A percentile compares a stretch with the other conserved stretches of the same genome.
phyloP scores from a whole-genome alignment of 2,113 vertebrate species.

The Neodontobutis hainanensis region DNA sequence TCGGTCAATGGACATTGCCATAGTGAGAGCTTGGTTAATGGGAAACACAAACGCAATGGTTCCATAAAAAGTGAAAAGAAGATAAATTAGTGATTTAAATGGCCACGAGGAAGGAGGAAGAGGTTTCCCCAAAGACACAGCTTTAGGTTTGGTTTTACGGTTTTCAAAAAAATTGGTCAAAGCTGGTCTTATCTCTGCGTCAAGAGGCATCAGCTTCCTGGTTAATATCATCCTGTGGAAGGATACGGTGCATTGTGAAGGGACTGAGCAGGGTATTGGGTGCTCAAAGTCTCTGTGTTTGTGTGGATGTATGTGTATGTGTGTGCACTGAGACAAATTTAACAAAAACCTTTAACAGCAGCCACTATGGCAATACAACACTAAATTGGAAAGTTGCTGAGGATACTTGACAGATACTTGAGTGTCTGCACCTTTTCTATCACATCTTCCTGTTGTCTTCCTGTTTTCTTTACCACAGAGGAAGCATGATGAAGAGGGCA shows the following conservation, averaged over 20 bases:
- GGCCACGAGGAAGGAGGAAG: conserved; percentile 42
- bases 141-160: conserved; percentile 44
- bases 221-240: conserved; percentile 58
- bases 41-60: conserved; percentile 92
- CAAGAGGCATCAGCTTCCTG: conserved; percentile 56
- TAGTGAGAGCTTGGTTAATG: conserved; percentile 87
- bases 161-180: conserved; percentile 43
- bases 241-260: conserved; percentile 72
- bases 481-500: conserved; percentile 38
- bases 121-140: conserved; percentile 55
- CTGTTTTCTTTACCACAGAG: conserved; percentile 22
- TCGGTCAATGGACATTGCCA: conserved; percentile 92
- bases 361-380: conserved; percentile 52
- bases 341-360: conserved; percentile 55
- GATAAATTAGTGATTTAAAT: conserved; percentile 83
- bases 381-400: conserved; percentile 47
- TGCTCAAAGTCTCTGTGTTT: conserved; percentile 58
- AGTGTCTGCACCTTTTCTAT: conserved; percentile 23
- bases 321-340: conserved; percentile 51
- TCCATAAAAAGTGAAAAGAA: conserved; percentile 93
- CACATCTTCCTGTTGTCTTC: conserved; percentile 31
- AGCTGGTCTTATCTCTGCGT: conserved; percentile 56
- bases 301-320: conserved; percentile 43
- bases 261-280: conserved; percentile 46
- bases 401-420: conserved; percentile 44